These are phyloP conservation scores for Spodoptera picta DNA, from an alignment of 2,888 invertebrate genomes.

Conservation along the genomic window DNA sequence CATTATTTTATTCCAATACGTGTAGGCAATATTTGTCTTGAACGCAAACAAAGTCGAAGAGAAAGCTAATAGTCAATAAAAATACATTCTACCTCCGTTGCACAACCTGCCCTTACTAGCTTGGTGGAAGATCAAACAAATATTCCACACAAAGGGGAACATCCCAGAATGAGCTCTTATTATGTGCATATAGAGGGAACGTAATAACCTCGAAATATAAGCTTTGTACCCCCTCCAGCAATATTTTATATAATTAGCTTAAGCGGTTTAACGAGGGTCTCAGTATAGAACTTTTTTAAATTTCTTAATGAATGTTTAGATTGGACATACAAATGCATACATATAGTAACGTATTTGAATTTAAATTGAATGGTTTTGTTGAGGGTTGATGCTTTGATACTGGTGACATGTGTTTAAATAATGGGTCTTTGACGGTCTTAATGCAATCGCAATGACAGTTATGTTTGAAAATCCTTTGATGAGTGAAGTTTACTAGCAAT, in stretches of 20 bases:
- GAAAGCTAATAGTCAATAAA: constrained; percentile 49
- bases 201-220: constrained; percentile 71
- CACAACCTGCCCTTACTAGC: constrained; percentile 66
- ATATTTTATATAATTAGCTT: constrained; percentile 87
- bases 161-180: constrained; percentile 75
- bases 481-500: constrained; percentile 11
- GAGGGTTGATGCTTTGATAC: constrained; percentile 72
- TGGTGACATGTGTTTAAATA: constrained; percentile 84
- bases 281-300: constrained; percentile 75
- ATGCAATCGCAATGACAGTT: constrained; percentile 59
- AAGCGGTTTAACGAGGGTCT: constrained; percentile 83
- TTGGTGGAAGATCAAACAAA: constrained; percentile 84
- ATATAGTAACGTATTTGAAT: constrained; percentile 79
- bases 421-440: constrained; percentile 58
- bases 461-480: constrained; percentile 56
- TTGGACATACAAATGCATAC: constrained; percentile 76
- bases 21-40: constrained; percentile 38
- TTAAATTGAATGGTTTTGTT: constrained; percentile 72
- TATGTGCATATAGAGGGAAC: constrained; percentile 78
- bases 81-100: constrained; percentile 55
- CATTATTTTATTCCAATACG: constrained; percentile 36
- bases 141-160: constrained; percentile 77
- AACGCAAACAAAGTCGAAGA: constrained; percentile 25
- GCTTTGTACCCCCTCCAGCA: constrained; percentile 68
- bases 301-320: constrained; percentile 85